Percentiles rank a stretch among this genome's conserved stretches.
phyloP scores from a whole-genome alignment of 1,140 invertebrate genomes.

The Frieseomelitta varia region DNA sequence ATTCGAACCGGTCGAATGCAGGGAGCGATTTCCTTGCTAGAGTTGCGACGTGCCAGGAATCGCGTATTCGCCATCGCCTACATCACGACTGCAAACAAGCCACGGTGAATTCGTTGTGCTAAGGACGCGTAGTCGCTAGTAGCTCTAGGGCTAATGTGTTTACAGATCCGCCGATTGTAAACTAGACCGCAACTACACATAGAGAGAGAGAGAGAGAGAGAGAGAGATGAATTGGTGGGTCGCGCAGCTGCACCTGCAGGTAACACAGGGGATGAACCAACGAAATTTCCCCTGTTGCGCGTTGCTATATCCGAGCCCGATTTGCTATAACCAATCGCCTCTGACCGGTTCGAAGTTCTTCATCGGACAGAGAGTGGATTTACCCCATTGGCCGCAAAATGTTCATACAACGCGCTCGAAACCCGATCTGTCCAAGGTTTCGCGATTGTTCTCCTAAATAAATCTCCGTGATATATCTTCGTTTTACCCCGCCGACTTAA shows the following conservation, averaged over 20 bases:
- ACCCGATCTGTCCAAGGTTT: background rate
- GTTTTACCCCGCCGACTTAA: conserved; percentile 13
- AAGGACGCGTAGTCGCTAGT: conserved; percentile 38
- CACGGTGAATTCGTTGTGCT: conserved; percentile 48
- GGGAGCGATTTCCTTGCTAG: background rate
- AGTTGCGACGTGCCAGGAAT: conserved; percentile 54
- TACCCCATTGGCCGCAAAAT: background rate
- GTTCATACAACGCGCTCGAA: background rate
- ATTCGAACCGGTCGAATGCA: conserved; percentile 16
- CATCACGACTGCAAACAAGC: conserved; percentile 5
- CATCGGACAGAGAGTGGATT: conserved; percentile 22
- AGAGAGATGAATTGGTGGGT: background rate
- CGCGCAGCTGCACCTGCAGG: conserved; percentile 20
- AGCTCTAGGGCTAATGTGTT: conserved; percentile 61
- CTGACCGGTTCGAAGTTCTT: background rate
- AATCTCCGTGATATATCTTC: background rate
- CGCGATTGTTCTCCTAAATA: background rate
- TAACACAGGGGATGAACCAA: background rate
- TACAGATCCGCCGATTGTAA: conserved; percentile 65
- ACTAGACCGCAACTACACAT: conserved; percentile 50
- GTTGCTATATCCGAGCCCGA: background rate
- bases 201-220: too few species aligned
- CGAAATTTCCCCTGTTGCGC: conserved; percentile 28
- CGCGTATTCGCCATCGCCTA: background rate
- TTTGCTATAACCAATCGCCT: background rate